Conservation (phyloP, 1,140 invertebrate genomes). For the Muscidifurax raptorellus region DNA sequence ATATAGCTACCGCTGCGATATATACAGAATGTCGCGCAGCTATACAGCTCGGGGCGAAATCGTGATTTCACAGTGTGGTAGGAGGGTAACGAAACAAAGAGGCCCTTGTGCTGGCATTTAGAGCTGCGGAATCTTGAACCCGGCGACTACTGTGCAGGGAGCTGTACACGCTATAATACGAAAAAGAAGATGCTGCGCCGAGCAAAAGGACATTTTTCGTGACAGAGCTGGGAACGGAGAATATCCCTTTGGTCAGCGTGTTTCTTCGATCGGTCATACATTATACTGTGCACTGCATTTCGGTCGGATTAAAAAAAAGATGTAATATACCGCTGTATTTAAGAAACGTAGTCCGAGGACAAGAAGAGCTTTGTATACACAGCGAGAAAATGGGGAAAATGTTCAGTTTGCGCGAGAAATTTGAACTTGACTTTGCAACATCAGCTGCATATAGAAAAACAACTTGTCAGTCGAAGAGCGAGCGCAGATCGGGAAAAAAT, state of each 20-base stretch:
- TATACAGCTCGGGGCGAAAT: neutral
- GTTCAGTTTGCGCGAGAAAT: no score
- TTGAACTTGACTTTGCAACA: no score
- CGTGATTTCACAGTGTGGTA: neutral
- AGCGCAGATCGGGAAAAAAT: no score
- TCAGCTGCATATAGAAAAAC: no score
- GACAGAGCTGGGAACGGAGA: neutral
- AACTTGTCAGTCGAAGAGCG: no score
- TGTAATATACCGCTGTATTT: no score
- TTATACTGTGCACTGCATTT: no score
- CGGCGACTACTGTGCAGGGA: neutral
- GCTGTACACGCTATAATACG: neutral
- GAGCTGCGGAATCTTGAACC: neutral
- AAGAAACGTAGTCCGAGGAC: no score
- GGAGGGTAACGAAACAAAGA: slow-evolving; percentile 24
- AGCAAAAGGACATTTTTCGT: neutral
- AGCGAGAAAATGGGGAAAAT: no score
- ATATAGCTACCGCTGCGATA: neutral
- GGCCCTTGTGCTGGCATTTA: slow-evolving; percentile 16
- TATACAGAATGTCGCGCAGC: neutral
- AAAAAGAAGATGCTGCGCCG: neutral
- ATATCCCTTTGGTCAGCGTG: neutral
- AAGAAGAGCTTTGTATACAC: no score
- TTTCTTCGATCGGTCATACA: neutral
- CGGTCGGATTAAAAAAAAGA: no score